A percentile compares a stretch with the other conserved stretches of the same genome.
Evolutionary conservation across 2,888 invertebrate genomes (phyloP).

Genomic region (Criorhina ranunculi): DNA sequence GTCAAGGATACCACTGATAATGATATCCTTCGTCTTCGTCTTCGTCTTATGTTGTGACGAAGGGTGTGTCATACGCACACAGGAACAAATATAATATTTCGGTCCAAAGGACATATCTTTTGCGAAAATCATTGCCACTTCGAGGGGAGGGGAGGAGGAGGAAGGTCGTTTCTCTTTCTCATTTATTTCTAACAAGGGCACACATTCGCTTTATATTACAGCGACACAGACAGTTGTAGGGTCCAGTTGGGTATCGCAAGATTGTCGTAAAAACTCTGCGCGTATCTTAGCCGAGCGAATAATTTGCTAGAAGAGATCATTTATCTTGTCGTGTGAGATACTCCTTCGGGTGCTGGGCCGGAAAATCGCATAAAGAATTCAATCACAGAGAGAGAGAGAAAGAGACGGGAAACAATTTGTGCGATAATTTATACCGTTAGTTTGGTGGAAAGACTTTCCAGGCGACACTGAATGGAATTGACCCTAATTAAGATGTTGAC

Average conservation of each 20-base stretch:
- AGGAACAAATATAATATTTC: conserved; percentile 38
- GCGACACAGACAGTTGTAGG: conserved; percentile 6
- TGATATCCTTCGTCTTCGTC: conserved; percentile 42
- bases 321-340: conserved; percentile 65
- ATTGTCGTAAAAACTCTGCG: conserved; percentile 53
- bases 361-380: conserved; percentile 23
- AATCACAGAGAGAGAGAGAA: neutral
- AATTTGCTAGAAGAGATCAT: conserved; percentile 57
- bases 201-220: conserved; percentile 43
- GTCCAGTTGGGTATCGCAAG: conserved; percentile 26
- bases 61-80: conserved; percentile 47
- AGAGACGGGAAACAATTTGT: conserved; percentile 36
- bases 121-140: conserved; percentile 1
- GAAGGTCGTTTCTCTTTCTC: neutral
- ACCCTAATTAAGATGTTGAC: conserved; percentile 58
- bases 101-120: conserved; percentile 26
- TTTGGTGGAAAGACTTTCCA: neutral
- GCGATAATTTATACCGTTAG: conserved; percentile 43
- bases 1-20: conserved; percentile 41
- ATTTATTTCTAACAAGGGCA: conserved; percentile 44
- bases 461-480: conserved; percentile 20
- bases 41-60: conserved; percentile 7
- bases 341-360: conserved; percentile 57
- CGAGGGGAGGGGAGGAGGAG: no score
- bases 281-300: conserved; percentile 47